Conservation (phyloP, 1,140 invertebrate species). For the Ceratosolen solmsi region DNA sequence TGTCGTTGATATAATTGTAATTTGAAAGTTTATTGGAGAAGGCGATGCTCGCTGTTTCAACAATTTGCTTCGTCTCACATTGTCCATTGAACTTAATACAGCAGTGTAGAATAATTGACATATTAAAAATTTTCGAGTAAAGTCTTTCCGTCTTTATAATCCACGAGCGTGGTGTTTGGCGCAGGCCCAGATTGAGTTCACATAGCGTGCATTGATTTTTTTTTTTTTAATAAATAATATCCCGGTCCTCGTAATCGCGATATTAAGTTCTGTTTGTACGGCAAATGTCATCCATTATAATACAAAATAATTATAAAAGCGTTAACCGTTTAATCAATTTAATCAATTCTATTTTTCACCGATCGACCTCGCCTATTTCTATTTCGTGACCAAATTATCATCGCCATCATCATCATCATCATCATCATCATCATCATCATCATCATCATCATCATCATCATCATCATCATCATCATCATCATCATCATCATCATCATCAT, state of each 20-base stretch:
- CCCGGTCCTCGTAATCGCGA: conserved; percentile 26
- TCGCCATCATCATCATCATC: no score
- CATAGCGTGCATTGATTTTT: conserved; percentile 18
- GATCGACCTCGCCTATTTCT: conserved; percentile 3
- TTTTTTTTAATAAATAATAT: conserved; percentile 17
- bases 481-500: no score
- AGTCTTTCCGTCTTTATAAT: conserved; percentile 40
- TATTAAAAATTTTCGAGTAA: conserved; percentile 48
- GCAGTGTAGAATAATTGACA: conserved; percentile 50
- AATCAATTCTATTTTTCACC: background rate
- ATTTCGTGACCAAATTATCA: no score
- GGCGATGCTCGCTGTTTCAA: background rate
- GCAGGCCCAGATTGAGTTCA: conserved; percentile 39
- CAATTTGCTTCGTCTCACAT: conserved; percentile 18
- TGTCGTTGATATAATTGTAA: conserved; percentile 17
- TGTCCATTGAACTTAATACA: conserved; percentile 48
- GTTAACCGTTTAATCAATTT: background rate
- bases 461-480: no score
- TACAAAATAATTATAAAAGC: conserved; percentile 50
- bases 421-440: no score
- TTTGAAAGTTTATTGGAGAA: conserved; percentile 26
- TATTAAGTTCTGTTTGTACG: conserved; percentile 21
- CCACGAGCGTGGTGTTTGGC: background rate
- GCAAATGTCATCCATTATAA: conserved; percentile 37
- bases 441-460: no score